Conservation (phyloP, 2,113 vertebrate genomes). For the Xiphophorus couchianus region DNA sequence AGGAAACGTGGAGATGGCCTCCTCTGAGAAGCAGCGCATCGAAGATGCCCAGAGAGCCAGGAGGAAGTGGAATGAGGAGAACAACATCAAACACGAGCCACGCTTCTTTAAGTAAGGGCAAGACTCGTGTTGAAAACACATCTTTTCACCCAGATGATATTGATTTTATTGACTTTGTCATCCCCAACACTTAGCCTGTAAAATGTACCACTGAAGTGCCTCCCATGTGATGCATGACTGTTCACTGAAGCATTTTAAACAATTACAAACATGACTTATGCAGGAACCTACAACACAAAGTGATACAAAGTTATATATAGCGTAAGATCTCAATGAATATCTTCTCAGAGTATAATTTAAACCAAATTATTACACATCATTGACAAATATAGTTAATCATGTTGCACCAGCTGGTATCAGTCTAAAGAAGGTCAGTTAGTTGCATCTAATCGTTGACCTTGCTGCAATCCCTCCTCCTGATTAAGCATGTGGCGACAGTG, state of each 20-base stretch:
- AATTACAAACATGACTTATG: neutral
- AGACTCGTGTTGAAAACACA: neutral
- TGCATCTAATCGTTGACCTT: too few relatives aligned
- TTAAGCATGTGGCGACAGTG: too few relatives aligned
- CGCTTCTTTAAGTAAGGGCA: conserved; percentile 94
- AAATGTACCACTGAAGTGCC: neutral
- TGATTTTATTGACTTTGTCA: neutral
- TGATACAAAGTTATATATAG: too few relatives aligned
- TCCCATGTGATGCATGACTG: neutral
- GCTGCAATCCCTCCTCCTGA: too few relatives aligned
- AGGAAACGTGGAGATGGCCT: conserved; percentile 91
- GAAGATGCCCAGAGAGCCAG: conserved; percentile 92
- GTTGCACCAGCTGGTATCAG: too few relatives aligned
- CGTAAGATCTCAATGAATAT: neutral
- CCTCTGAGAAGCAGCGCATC: conserved; percentile 92
- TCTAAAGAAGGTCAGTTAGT: too few relatives aligned
- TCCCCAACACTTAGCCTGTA: neutral
- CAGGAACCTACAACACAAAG: too few relatives aligned
- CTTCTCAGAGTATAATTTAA: neutral
- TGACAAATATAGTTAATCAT: neutral
- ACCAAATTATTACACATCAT: neutral
- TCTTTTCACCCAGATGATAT: neutral
- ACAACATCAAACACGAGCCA: conserved; percentile 89
- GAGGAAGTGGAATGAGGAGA: conserved; percentile 93
- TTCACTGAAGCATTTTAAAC: neutral